Evolutionary conservation across 2,797 vertebrate species (phyloP), one percentile per base, ranked within the genome.

Genomic region (Pseudochaenichthys georgianus): DNA sequence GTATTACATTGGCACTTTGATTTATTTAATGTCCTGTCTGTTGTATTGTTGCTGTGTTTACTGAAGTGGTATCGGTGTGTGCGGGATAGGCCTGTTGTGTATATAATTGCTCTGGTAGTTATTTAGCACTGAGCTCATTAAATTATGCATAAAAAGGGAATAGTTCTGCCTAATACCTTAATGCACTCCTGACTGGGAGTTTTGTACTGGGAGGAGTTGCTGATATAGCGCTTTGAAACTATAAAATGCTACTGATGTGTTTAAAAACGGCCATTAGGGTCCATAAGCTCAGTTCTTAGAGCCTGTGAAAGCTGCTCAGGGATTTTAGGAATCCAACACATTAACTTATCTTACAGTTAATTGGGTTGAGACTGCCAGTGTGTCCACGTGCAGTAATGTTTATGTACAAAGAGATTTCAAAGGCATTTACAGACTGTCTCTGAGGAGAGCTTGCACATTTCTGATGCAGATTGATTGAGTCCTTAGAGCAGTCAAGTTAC

Each of bases 111-210:
- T 80, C 63, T 85, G 69, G 63, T 73, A 70, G 80, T 86, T 80
- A 89, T 91, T 89, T 86, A 74, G 74, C 82, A 59, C 65, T 76
- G 78, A 82, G 87, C 78, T 88, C 84, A 85, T 87, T 82, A 90
- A 77, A 70, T 70, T 65, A 67, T 81, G 63, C 53, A 81, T 48
- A 21, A 73, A 57, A 75, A 57, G 21, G 43, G 71, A 42, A 58
- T 76, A 70, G 88, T 83, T 83, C 58, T 69, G 65, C 41, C 54
- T 88, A 80, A 79, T 85, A 86, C 80, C 43, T 73, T 80, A 78
- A 81, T 89, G 75, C 77, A 77, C 70, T 84, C 50, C 72, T 74
- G 75, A 79, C 76, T 75, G 74, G 65, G 78, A 80, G 76, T 71
- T 0, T 64, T 60, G 41, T 60, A 52, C 73, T 80, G 65, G 69